Evolutionary conservation across 2,113 vertebrate species (phyloP).

Genomic region (Conger conger): DNA sequence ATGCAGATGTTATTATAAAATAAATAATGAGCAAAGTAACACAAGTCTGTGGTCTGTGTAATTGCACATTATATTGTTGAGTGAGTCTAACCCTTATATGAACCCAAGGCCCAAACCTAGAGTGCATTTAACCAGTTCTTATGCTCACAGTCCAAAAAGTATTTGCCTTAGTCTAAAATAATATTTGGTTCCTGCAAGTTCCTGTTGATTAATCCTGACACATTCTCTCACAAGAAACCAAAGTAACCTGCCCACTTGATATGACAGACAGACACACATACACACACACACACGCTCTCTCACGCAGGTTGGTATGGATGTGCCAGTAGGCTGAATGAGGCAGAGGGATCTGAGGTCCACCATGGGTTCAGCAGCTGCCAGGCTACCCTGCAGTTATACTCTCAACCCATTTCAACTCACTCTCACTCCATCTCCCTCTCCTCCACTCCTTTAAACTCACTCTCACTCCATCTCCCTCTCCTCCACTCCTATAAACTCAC

Average conservation of each 20-base stretch:
- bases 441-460: neutral
- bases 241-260: too few relatives aligned
- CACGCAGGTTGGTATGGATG: neutral
- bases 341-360: neutral
- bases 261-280: too few relatives aligned
- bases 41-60: neutral
- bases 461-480: neutral
- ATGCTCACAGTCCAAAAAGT: neutral
- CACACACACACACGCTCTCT: too few relatives aligned
- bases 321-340: neutral
- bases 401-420: neutral
- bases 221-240: too few relatives aligned
- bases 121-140: neutral
- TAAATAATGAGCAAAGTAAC: neutral
- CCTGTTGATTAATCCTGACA: too few relatives aligned
- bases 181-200: neutral
- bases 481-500: too few relatives aligned
- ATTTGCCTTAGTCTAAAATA: neutral
- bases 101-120: neutral
- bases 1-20: neutral
- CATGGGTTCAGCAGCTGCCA: neutral
- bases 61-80: neutral
- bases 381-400: neutral
- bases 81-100: neutral
- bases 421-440: neutral